phyloP scores from a whole-genome alignment of 2,113 vertebrate species.

The Actinemys pallida region DNA sequence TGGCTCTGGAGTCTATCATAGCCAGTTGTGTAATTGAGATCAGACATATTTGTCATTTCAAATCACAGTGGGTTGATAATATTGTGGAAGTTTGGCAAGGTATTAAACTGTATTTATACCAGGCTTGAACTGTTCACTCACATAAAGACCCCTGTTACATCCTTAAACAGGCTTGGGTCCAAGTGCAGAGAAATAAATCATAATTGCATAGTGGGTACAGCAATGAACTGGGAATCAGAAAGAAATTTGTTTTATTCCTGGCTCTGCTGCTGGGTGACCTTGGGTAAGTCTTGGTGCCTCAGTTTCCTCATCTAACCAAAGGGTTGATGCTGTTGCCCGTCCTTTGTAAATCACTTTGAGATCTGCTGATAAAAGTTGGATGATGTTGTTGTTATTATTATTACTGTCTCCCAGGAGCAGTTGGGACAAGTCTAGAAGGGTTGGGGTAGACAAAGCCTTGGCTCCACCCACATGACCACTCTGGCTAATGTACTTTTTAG shows the following conservation, averaged over 20 bases:
- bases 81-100: background rate
- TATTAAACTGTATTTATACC: background rate
- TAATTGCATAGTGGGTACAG: background rate
- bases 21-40: fast-evolving
- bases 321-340: background rate
- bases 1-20: background rate
- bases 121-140: background rate
- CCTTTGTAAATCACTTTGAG: background rate
- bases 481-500: background rate
- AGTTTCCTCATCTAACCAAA: background rate
- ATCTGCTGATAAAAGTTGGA: background rate
- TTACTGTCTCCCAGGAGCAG: background rate
- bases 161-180: background rate
- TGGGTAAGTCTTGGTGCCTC: background rate
- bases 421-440: background rate
- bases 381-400: background rate
- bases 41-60: fast-evolving
- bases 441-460: background rate
- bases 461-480: background rate
- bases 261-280: background rate
- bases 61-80: fast-evolving
- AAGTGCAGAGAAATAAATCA: background rate
- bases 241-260: background rate
- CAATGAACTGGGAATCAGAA: background rate
- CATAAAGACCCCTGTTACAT: background rate